Base-by-base conservation (phyloP, 2,888 invertebrate species). In the Pristionchus japonicus region DNA sequence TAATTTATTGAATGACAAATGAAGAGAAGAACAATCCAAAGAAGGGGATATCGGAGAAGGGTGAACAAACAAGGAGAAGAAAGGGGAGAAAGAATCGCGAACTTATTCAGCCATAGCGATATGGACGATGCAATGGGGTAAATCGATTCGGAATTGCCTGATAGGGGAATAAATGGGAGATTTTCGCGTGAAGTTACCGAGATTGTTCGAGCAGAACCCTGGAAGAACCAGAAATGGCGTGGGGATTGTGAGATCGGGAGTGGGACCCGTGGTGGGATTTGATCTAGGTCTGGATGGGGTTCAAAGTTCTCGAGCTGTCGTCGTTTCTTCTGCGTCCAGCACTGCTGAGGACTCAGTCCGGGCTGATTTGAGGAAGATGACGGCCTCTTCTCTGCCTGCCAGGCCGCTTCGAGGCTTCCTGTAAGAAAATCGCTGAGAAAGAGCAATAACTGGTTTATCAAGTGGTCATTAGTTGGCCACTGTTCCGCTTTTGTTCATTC, bases 1-100 rank as follows among this genome's bases (percentile, higher is more conserved):
- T 77, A 77, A 40, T 77, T 77, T 47, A 77, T 77, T 47, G 77
- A 77, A 77, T 77, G 37, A 70, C 64, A 74, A 40, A 74, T 74
- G 23, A 27, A 34, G 43, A 34, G 77, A n/a, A 77, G 77, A 77
- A 43, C 77, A 77, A 77, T 47, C 74, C 31, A 34, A 67, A n/a
- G n/a, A n/a, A 57, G 20, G 74, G 74, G 74, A 74, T 74, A 74
- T 40, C 74, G 37, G 64, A 64, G 31, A 64, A 37, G 37, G 70
- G 70, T 70, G 70, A 23, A 23, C 74, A 74, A 74, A 40, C 64
- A 40, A 23, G 74, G 74, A 40, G 34, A 27, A 74, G 31, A 20
- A 40, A 49, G 27, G n/a, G 43, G 27, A 23, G 49, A 47, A 40
- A 43, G 77, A 77, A 43, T 43, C 77, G 77, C 37, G 77, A 77